Evolutionary conservation across 2,113 vertebrate species (phyloP).

Genomic region (Neopipo cinnamomea): DNA sequence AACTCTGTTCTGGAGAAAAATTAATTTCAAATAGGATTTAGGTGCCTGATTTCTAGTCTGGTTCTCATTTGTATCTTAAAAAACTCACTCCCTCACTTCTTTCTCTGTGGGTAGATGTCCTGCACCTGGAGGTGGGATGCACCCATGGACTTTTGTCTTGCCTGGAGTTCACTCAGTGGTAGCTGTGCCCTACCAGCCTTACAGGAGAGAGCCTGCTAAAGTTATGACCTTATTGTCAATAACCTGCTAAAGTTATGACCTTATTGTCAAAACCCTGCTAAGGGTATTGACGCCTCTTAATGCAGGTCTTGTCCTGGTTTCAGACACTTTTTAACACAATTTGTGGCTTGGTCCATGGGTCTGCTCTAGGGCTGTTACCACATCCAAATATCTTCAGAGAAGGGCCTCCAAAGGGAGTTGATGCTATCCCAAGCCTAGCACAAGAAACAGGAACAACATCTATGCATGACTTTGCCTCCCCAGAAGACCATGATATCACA

Average conservation of each 20-base stretch:
- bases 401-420: neutral
- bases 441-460: neutral
- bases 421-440: neutral
- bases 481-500: fast-evolving
- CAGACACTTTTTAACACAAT: neutral
- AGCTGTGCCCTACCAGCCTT: neutral
- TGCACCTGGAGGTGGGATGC: neutral
- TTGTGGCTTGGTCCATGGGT: neutral
- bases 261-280: too few relatives aligned
- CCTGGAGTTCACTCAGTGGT: neutral
- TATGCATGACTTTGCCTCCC: neutral
- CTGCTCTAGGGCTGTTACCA: neutral
- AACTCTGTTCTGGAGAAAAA: neutral
- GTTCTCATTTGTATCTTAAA: neutral
- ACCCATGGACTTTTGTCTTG: neutral
- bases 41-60: neutral
- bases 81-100: neutral
- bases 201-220: neutral
- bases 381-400: neutral
- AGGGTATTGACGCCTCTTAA: neutral
- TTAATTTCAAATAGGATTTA: neutral
- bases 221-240: too few relatives aligned
- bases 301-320: neutral
- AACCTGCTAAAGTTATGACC: too few relatives aligned
- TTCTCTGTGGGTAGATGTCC: neutral